Base-by-base conservation (phyloP, 1,140 invertebrate species). In the Halictus rubicundus region DNA sequence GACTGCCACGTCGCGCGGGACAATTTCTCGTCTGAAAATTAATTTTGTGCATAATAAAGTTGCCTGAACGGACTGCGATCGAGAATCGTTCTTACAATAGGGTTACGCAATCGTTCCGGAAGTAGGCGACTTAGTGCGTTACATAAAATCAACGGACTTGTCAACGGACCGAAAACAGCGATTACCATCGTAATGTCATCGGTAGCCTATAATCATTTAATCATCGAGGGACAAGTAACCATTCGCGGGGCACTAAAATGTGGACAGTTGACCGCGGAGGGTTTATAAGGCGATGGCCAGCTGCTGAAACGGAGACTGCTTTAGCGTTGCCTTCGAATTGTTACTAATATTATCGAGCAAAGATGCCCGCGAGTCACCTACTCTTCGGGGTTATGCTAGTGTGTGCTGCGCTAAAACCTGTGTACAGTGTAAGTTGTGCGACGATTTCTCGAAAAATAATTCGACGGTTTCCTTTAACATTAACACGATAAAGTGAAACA, bases 401-500 rank as follows among this genome's bases (percentile, higher is more conserved):
- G 6, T 12, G 59, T 5, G 8, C 46, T 2, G 66, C 60, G 12
- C 46, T 71, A 0, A 21, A 65, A 19, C 66, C 63, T 16, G 61
- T 42, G 27, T 25, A 71, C 42, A 72, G 81, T 65, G 83, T 84
- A 71, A 71, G 81, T 80, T 52, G 7, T 19, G 14, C 2, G 2
- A 23, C 5, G 6, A 63, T 65, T 32, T 8, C 4, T 76, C 23
- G 10, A 23, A 42, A 59, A 60, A 32, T 59, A 6, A 27, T 59
- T 23, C 54, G 1, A n/a, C 5, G 49, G 16, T 52, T 46, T 32
- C 32, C 5, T 32, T 32, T n/a, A n/a, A n/a, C n/a, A n/a, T n/a
- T n/a, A n/a, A n/a, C n/a, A n/a, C n/a, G n/a, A n/a, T n/a, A n/a
- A n/a, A n/a, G n/a, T n/a, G n/a, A n/a, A n/a, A n/a, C n/a, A n/a